These are phyloP conservation scores for Saccostrea echinata DNA, from an alignment of 1,140 invertebrate genomes.

Conservation along the genomic window DNA sequence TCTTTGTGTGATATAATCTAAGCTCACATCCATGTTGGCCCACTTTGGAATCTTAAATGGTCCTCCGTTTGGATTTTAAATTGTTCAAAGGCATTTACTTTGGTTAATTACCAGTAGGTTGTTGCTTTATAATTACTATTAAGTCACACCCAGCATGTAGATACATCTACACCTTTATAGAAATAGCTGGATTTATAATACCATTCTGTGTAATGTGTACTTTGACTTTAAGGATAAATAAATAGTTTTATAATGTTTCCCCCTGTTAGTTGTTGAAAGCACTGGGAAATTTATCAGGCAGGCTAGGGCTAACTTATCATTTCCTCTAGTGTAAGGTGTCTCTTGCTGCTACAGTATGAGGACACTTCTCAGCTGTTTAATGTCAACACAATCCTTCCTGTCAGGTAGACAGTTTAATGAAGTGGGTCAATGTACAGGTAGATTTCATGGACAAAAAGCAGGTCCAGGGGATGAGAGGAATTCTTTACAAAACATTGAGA, in stretches of 20 bases:
- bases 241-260: constrained; percentile 11
- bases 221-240: not conserved
- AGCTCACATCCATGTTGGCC: not conserved
- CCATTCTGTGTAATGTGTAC: not conserved
- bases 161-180: not conserved
- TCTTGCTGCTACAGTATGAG: not conserved
- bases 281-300: not conserved
- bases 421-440: constrained; percentile 11
- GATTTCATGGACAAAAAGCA: not conserved
- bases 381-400: not conserved
- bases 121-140: not conserved
- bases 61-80: not conserved
- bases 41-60: not conserved
- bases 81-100: not conserved
- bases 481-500: not conserved
- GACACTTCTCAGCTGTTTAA: constrained; percentile 8
- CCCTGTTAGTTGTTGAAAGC: not conserved
- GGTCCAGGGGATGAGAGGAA: not conserved
- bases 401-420: not conserved
- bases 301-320: not conserved
- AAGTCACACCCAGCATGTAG: not conserved
- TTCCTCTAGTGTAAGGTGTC: not conserved
- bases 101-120: not conserved
- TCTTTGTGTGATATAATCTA: constrained; percentile 16
- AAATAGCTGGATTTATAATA: not conserved